A percentile compares a stretch with the other conserved stretches of the same genome.
These are phyloP conservation scores for Mastomys natalensis DNA, from an alignment of 2,113 vertebrate species.

Conservation along the genomic window DNA sequence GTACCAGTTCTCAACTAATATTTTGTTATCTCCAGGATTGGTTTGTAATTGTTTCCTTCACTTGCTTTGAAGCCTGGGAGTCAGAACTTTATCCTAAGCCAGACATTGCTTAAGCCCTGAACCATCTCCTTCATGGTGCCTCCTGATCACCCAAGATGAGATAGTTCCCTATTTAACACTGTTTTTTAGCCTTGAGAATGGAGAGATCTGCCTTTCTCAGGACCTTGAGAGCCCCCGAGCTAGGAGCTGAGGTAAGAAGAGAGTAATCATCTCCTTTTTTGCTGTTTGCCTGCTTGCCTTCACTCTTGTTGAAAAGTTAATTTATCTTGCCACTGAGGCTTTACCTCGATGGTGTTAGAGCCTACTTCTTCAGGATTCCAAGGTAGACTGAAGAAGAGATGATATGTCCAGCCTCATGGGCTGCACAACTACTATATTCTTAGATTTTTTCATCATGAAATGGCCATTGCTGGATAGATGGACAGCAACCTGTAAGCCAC, in stretches of 20 bases:
- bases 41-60: neutral
- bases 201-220: neutral
- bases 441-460: neutral
- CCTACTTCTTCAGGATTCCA: neutral
- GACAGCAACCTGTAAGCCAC: neutral
- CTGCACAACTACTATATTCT: neutral
- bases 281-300: neutral
- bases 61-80: neutral
- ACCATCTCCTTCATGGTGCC: too few relatives aligned
- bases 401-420: neutral
- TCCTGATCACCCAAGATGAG: neutral
- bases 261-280: neutral
- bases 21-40: fast-evolving
- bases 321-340: neutral
- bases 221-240: fast-evolving
- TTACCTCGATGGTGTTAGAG: neutral
- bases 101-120: neutral
- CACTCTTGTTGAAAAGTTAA: neutral
- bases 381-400: neutral
- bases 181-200: neutral
- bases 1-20: neutral
- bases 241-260: neutral
- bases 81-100: neutral
- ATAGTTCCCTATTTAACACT: fast-evolving
- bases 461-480: neutral